Percentiles rank a stretch among this genome's conserved stretches.
phyloP scores from a whole-genome alignment of 2,113 vertebrate genomes.

The Chroicocephalus ridibundus region DNA sequence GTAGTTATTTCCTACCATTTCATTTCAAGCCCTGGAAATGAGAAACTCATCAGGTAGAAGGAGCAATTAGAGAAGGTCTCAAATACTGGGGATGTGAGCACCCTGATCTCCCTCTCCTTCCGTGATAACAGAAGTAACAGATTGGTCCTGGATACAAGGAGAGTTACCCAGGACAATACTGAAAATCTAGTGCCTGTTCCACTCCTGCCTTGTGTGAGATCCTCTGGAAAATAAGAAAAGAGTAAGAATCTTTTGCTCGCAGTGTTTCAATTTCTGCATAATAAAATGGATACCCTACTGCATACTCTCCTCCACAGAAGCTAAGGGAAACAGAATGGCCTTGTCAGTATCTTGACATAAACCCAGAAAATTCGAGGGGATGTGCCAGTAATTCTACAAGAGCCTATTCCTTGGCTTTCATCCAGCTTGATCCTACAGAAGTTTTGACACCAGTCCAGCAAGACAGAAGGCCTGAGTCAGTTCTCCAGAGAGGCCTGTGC shows the following conservation, averaged over 20 bases:
- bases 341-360: slow-evolving; percentile 70
- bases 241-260: neutral
- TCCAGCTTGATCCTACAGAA: slow-evolving; percentile 67
- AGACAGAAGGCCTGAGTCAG: slow-evolving; percentile 69
- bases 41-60: neutral
- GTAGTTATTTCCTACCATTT: neutral
- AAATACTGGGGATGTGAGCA: neutral
- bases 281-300: slow-evolving; percentile 13
- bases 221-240: neutral
- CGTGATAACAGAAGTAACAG: neutral
- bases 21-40: neutral
- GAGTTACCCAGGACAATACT: neutral
- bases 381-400: slow-evolving; percentile 67
- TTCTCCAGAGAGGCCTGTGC: slow-evolving; percentile 49
- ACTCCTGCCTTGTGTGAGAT: neutral
- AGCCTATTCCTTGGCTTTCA: slow-evolving; percentile 47
- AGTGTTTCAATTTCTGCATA: neutral
- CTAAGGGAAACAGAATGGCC: slow-evolving; percentile 65
- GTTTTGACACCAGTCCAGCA: slow-evolving; percentile 65
- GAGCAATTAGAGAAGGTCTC: neutral
- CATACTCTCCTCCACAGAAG: neutral
- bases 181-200: neutral
- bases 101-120: neutral
- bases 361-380: slow-evolving; percentile 60
- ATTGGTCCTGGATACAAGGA: neutral